These are phyloP conservation scores for Tachysurus fulvidraco DNA, from an alignment of 2,113 vertebrate genomes.

Conservation along the genomic window DNA sequence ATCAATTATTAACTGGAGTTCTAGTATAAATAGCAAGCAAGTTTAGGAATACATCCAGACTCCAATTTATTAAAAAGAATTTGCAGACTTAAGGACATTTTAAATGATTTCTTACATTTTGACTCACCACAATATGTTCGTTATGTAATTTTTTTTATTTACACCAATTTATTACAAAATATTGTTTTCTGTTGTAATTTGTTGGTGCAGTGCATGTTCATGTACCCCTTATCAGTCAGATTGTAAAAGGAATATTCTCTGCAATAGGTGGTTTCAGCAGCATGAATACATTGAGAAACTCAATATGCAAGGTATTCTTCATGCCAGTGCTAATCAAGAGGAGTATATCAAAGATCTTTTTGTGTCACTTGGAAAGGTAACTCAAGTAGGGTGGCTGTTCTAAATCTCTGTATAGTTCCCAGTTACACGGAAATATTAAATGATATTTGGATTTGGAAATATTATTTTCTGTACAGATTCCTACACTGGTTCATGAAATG, in stretches of 20 bases:
- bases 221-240: background rate
- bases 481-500: constrained; percentile 83
- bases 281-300: constrained; percentile 90
- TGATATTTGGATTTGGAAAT: background rate
- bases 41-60: background rate
- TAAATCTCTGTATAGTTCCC: background rate
- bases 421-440: background rate
- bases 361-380: constrained; percentile 84
- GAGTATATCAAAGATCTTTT: constrained; percentile 88
- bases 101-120: background rate
- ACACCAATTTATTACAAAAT: background rate
- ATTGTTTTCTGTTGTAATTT: background rate
- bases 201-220: background rate
- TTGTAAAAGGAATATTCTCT: background rate
- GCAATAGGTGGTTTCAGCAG: constrained; percentile 86
- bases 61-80: background rate
- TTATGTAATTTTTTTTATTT: too few species aligned
- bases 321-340: constrained; percentile 75
- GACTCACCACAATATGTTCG: background rate
- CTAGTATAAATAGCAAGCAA: background rate
- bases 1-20: background rate
- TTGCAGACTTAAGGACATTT: background rate
- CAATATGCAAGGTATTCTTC: constrained; percentile 92
- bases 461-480: constrained; percentile 70
- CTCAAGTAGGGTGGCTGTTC: background rate